These are phyloP conservation scores for Pelecanus crispus DNA, from an alignment of 2,113 vertebrate species.

Conservation along the genomic window DNA sequence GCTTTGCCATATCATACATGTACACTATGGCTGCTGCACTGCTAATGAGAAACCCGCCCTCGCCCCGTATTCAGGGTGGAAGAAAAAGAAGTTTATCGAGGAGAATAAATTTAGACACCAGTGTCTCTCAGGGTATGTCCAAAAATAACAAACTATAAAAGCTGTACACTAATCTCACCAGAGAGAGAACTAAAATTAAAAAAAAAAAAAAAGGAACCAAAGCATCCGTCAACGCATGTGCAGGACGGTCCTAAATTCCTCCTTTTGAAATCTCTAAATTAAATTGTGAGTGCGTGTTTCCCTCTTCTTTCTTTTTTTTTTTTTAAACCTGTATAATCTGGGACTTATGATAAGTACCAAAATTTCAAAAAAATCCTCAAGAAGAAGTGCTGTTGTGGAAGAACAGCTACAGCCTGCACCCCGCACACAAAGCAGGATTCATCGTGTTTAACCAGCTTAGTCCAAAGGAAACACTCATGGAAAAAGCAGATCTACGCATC, in stretches of 20 bases:
- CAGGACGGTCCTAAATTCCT: background rate
- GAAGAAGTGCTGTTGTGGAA: background rate
- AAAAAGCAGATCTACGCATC: background rate
- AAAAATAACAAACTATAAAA: background rate
- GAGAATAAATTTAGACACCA: background rate
- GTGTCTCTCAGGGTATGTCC: background rate
- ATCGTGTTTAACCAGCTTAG: background rate
- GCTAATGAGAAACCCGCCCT: background rate
- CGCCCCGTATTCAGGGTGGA: rapidly evolving
- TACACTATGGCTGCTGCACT: background rate
- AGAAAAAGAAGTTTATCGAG: background rate
- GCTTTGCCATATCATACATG: rapidly evolving
- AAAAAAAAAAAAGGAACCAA: background rate
- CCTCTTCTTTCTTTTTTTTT: background rate
- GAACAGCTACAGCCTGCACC: background rate
- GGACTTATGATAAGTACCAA: background rate
- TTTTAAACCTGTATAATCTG: background rate
- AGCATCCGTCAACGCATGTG: background rate
- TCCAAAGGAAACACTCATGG: background rate
- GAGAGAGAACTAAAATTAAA: background rate
- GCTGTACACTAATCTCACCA: background rate
- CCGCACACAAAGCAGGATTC: background rate
- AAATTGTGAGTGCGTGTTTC: background rate
- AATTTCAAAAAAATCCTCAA: background rate
- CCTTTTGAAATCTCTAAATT: background rate